Percentiles rank a stretch among this genome's conserved stretches.
These are phyloP conservation scores for Procavia capensis DNA, from an alignment of 2,113 vertebrate genomes.

Conservation along the genomic window DNA sequence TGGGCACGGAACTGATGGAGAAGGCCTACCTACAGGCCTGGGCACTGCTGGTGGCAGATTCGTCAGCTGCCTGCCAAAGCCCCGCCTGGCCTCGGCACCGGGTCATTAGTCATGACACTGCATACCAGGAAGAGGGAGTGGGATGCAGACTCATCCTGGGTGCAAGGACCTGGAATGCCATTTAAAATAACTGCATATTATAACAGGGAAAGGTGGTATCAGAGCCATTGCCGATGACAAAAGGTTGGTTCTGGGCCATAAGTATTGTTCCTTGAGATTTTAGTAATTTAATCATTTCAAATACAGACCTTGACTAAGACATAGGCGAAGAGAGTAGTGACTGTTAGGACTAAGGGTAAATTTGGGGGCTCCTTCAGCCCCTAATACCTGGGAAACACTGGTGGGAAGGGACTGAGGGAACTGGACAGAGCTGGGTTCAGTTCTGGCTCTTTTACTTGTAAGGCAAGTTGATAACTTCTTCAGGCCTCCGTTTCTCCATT, in stretches of 20 bases:
- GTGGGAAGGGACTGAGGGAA: background rate
- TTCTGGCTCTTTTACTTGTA: background rate
- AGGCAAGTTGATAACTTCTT: background rate
- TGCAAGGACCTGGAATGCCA: background rate
- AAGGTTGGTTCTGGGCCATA: background rate
- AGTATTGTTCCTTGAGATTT: background rate
- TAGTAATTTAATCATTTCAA: background rate
- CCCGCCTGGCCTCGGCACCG: background rate
- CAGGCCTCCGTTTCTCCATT: background rate
- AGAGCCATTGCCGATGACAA: background rate
- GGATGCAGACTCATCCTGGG: background rate
- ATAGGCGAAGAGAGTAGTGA: background rate
- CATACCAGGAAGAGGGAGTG: constrained; percentile 53
- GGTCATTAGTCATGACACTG: background rate
- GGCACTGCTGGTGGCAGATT: constrained; percentile 11
- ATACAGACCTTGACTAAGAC: background rate
- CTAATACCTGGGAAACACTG: too few species aligned
- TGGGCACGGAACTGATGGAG: background rate
- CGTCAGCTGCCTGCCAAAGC: background rate
- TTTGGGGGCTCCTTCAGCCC: background rate
- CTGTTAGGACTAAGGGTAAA: background rate
- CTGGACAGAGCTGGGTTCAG: too few species aligned
- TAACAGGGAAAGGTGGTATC: background rate
- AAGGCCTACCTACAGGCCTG: background rate
- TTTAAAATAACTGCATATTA: background rate